phyloP scores from a whole-genome alignment of 2,113 vertebrate genomes.

The Mixornis gularis region DNA sequence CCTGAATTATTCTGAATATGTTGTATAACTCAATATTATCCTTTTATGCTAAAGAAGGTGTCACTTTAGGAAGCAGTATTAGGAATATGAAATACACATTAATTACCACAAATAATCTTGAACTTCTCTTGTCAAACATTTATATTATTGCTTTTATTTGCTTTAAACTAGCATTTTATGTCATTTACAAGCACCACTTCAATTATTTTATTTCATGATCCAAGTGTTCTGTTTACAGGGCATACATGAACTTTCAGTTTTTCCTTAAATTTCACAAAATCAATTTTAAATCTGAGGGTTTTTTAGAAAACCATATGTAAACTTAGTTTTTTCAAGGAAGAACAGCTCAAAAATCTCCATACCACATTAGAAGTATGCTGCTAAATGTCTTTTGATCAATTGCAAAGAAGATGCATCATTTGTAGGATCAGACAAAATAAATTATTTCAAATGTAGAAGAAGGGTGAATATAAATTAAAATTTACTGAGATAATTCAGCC shows the following conservation, averaged over 20 bases:
- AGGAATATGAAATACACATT: not conserved
- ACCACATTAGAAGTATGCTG: not conserved
- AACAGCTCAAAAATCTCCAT: not conserved
- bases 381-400: not conserved
- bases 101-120: not conserved
- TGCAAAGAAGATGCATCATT: not conserved
- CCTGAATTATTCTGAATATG: not conserved
- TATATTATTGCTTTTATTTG: not conserved
- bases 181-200: not conserved
- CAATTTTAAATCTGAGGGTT: not conserved
- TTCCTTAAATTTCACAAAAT: not conserved
- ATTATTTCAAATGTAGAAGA: not conserved
- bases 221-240: not conserved
- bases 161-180: not conserved
- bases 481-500: not conserved
- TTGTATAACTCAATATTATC: not conserved
- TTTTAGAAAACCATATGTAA: not conserved
- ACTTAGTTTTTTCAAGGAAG: not conserved
- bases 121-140: not conserved
- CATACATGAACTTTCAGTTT: not conserved
- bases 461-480: not conserved
- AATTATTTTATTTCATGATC: not conserved
- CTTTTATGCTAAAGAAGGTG: not conserved
- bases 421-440: not conserved
- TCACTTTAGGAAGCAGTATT: not conserved